Conservation (phyloP, 2,113 vertebrate species). For the Plectropomus leopardus region DNA sequence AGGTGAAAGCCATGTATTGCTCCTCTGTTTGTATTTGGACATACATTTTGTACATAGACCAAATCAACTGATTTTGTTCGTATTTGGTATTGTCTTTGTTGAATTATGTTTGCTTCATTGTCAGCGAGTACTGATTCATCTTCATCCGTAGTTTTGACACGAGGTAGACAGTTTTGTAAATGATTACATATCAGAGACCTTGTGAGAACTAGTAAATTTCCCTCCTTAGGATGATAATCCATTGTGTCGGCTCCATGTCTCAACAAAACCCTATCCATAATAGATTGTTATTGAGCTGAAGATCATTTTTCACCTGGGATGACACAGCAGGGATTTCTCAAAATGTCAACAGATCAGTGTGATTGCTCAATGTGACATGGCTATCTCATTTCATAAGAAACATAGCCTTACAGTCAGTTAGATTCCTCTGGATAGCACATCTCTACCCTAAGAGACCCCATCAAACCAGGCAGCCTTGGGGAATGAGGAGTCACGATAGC, state of each 20-base stretch:
- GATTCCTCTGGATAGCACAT: too few relatives aligned
- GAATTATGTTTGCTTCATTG: not conserved
- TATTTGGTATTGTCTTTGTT: not conserved
- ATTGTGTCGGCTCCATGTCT: constrained; percentile 32
- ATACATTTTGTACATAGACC: not conserved
- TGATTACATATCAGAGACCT: not conserved
- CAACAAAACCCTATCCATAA: constrained; percentile 67
- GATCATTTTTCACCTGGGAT: constrained; percentile 71
- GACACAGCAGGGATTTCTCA: constrained; percentile 71
- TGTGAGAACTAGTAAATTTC: constrained; percentile 5
- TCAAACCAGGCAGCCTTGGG: not conserved
- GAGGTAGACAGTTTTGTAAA: not conserved
- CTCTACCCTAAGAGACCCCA: too few relatives aligned
- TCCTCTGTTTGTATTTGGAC: too few relatives aligned
- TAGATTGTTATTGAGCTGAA: constrained; percentile 73
- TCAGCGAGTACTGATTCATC: constrained; percentile 8
- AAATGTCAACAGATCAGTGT: constrained; percentile 79
- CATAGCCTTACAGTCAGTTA: constrained; percentile 5
- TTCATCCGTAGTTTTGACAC: not conserved
- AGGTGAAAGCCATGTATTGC: not conserved
- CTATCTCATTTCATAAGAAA: constrained; percentile 59
- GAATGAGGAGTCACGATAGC: constrained; percentile 2
- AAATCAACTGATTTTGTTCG: not conserved
- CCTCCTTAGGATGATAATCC: constrained; percentile 31
- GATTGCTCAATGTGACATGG: constrained; percentile 65